Percentiles rank a stretch among this genome's conserved stretches.
Conservation (phyloP, 2,113 vertebrate genomes). For the Meriones unguiculatus region DNA sequence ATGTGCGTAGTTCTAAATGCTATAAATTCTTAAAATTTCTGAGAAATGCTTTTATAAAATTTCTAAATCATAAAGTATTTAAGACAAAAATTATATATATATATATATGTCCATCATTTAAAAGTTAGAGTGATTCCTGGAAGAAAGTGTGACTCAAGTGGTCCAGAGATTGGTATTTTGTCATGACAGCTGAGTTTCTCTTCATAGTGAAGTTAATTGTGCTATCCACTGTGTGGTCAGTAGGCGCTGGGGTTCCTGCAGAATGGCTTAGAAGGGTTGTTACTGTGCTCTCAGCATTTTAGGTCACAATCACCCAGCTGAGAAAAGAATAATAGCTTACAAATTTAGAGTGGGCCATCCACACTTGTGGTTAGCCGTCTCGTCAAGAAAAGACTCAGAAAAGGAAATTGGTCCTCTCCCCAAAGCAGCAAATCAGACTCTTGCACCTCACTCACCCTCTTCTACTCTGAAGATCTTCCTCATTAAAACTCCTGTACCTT, state of each 20-base stretch:
- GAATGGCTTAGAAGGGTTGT: no score
- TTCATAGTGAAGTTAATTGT: background rate
- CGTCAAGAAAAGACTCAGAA: conserved; percentile 4
- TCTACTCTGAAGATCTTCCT: background rate
- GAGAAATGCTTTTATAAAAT: conserved; percentile 48
- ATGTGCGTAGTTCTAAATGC: conserved; percentile 49
- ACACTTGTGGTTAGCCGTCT: background rate
- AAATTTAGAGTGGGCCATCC: background rate
- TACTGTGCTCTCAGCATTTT: background rate
- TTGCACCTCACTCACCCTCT: background rate
- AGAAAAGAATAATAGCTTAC: background rate
- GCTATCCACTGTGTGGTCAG: background rate
- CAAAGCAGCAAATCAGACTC: background rate
- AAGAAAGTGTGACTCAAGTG: background rate
- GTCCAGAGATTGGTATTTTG: background rate
- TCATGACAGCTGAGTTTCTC: background rate
- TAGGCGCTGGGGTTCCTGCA: background rate
- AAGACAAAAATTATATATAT: background rate
- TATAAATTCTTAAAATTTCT: conserved; percentile 7
- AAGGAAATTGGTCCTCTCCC: conserved; percentile 1
- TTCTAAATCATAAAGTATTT: conserved; percentile 12
- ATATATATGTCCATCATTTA: background rate
- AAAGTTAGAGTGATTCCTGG: background rate
- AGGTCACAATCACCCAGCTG: background rate
- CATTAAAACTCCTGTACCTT: background rate